These are phyloP conservation scores for Pomacea canaliculata DNA, from an alignment of 2,888 invertebrate genomes.

Conservation along the genomic window DNA sequence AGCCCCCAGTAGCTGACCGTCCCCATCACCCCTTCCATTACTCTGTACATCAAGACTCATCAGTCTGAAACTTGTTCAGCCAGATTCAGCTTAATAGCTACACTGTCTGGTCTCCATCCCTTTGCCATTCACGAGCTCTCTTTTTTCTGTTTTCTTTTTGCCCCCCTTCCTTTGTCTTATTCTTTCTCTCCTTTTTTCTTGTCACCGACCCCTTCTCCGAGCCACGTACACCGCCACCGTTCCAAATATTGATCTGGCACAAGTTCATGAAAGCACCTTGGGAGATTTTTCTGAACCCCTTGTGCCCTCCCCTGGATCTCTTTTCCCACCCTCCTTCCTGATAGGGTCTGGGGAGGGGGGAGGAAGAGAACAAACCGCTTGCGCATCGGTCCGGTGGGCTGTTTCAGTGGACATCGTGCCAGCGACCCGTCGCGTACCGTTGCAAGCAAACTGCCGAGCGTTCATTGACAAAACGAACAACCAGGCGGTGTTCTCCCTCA, in stretches of 20 bases:
- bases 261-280: background rate
- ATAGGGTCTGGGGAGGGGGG: no score
- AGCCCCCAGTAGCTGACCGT: no score
- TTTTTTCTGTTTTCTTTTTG: background rate
- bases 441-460: no score
- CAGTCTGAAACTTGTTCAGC: no score
- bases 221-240: background rate
- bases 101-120: background rate
- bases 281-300: background rate
- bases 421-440: no score
- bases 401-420: no score
- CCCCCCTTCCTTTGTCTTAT: background rate
- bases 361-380: no score
- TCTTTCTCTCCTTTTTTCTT: background rate
- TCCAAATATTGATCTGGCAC: constrained; percentile 1
- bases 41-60: no score
- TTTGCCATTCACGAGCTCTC: background rate
- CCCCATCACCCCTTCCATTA: no score
- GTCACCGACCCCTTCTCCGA: background rate
- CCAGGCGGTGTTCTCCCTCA: no score
- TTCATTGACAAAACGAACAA: no score
- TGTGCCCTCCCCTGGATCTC: background rate
- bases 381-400: no score
- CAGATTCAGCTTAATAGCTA: background rate
- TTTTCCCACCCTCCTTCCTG: background rate